Conservation (phyloP, 2,113 vertebrate species). For the Coptodon bakossiorum region DNA sequence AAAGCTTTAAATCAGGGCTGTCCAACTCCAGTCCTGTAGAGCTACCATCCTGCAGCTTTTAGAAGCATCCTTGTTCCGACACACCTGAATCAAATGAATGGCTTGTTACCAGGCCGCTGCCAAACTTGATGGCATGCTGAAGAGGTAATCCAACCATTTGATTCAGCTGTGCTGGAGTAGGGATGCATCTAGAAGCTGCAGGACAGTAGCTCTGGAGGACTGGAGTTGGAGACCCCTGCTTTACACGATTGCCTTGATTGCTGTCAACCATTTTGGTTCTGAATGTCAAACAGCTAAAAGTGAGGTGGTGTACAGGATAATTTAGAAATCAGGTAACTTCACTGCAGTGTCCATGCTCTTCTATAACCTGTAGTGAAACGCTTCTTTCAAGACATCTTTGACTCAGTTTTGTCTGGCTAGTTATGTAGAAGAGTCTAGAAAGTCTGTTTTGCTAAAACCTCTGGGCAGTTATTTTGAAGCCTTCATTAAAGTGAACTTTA, state of each 20-base stretch:
- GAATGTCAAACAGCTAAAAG: not conserved
- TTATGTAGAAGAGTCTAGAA: not conserved
- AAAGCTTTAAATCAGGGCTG: not conserved
- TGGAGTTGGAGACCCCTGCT: not conserved
- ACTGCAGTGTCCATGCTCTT: not conserved
- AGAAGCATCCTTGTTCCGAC: not conserved
- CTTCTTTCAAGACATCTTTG: not conserved
- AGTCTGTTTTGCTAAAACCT: not conserved
- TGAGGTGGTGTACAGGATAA: not conserved
- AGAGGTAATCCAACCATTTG: not conserved
- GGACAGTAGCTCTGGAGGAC: not conserved
- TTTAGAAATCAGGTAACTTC: not conserved
- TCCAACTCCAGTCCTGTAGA: not conserved
- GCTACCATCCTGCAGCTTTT: not conserved
- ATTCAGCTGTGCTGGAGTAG: not conserved
- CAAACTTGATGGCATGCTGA: not conserved
- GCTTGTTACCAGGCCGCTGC: not conserved
- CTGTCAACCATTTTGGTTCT: not conserved
- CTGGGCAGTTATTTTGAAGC: not conserved
- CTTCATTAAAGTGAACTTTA: not conserved
- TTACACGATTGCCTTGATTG: not conserved
- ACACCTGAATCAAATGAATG: not conserved
- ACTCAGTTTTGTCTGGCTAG: not conserved
- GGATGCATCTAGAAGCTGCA: not conserved
- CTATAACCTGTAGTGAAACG: not conserved